Evolutionary conservation across 2,888 invertebrate species (phyloP).

Genomic region (Morinoia aosen): DNA sequence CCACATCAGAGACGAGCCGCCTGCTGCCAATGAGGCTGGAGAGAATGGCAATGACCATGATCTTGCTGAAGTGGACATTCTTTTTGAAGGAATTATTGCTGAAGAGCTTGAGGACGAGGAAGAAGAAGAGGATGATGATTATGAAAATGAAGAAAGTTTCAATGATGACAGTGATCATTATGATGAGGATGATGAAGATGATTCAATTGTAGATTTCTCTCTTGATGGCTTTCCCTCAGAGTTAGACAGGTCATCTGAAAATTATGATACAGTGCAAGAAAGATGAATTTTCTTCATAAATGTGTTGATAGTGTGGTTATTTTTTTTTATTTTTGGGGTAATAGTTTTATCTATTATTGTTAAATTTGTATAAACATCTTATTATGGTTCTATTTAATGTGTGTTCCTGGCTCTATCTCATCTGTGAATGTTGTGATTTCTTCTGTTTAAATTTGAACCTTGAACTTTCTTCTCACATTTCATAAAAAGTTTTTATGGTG

Average conservation of each 20-base stretch:
- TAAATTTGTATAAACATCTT: neutral
- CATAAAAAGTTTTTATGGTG: neutral
- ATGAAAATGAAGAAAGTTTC: slow-evolving; percentile 22
- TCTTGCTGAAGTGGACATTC: slow-evolving; percentile 34
- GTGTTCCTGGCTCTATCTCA: neutral
- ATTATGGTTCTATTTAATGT: neutral
- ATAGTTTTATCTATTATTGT: no score
- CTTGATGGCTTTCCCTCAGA: neutral
- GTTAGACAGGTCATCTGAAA: neutral
- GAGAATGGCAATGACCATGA: slow-evolving; percentile 43
- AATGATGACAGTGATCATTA: slow-evolving; percentile 70
- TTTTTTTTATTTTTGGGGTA: neutral
- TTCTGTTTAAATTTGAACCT: neutral
- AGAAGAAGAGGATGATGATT: slow-evolving; percentile 76
- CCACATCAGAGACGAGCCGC: slow-evolving; percentile 59
- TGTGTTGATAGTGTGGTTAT: neutral
- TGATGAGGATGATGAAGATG: slow-evolving; percentile 85
- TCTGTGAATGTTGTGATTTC: neutral
- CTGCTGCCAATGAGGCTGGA: slow-evolving; percentile 29
- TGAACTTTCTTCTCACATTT: neutral
- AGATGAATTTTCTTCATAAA: neutral
- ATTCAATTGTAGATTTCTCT: neutral
- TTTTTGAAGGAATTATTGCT: slow-evolving; percentile 54
- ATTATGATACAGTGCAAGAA: slow-evolving; percentile 20
- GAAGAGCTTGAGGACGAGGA: slow-evolving; percentile 67